Evolutionary conservation across 2,888 invertebrate genomes (phyloP), one percentile per base, ranked within the genome.

Genomic region (Hirtodrosophila histrioides): DNA sequence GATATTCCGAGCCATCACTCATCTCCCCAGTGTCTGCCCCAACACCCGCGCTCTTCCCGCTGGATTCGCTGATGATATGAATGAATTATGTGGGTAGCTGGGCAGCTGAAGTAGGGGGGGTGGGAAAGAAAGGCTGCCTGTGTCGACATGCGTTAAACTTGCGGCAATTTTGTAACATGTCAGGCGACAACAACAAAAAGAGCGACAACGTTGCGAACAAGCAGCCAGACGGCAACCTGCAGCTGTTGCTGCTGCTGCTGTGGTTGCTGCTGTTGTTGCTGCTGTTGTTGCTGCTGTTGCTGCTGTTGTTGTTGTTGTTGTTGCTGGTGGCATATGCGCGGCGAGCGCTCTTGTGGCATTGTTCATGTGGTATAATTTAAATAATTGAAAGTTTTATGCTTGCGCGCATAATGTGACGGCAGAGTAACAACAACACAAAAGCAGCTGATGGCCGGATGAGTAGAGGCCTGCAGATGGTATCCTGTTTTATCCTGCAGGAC

Each of bases 371-470:
- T 80, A 84, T 89, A 82, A 90, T 89, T 90, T 90, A 89, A 89
- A 89, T 89, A 90, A 89, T 88, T 90, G 86, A 90, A 89, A 89
- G 88, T 89, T 89, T 83, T 88, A 84, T 84, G 79, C 83, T 85
- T 78, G 78, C 71, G 73, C 85, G 78, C 87, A 71, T 85, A 87
- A 84, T 78, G 73, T 69, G 58, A 55, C 58, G 58, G 69, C 69
- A 61, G 27, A 54, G 37, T 51, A 50, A 10, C 58, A 53, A 11
- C 56, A 49, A 17, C 58, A 65, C 44, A 57, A 24, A 51, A 61
- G 39, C 61, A 65, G 53, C 73, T 74, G 75, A 69, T 58, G 35
- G 27, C 54, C 62, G 75, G 62, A 69, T 55, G 54, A 56, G 51
- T 36, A 44, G 45, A 39, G 37, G 43, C 57, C 43, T 40, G 54